phyloP scores from a whole-genome alignment of 53 echinoderm and acorn worm species.

The Echinarachnius parma region DNA sequence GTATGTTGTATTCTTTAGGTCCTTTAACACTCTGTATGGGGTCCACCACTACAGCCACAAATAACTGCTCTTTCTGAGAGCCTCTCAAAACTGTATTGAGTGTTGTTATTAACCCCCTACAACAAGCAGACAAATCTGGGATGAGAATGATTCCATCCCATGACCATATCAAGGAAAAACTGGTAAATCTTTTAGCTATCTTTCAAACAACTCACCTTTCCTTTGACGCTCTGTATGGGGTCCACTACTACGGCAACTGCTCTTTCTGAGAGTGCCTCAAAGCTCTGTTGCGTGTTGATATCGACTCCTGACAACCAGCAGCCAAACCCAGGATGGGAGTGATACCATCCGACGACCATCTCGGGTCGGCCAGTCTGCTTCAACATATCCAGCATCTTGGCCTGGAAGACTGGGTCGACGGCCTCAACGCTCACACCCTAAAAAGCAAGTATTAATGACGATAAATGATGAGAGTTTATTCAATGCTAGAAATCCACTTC shows the following conservation, averaged over 20 bases:
- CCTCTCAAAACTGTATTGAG: too few relatives aligned
- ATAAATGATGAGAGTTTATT: too few relatives aligned
- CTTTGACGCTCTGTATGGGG: conserved; percentile 98
- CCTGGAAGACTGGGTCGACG: conserved; percentile 97
- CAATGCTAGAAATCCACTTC: too few relatives aligned
- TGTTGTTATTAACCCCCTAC: too few relatives aligned
- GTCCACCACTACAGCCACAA: too few relatives aligned
- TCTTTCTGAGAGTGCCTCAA: conserved; percentile 95
- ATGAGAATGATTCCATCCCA: too few relatives aligned
- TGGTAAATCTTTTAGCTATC: too few relatives aligned
- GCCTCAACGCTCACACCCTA: conserved; percentile 99
- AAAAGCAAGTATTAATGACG: not conserved
- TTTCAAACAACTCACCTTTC: conserved; percentile 92
- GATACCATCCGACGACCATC: conserved; percentile 99
- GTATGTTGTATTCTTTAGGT: too few relatives aligned
- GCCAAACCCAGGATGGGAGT: conserved; percentile 97
- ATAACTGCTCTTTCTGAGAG: too few relatives aligned
- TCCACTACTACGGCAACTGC: conserved; percentile 98
- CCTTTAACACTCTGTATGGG: too few relatives aligned
- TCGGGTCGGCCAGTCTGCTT: conserved; percentile 96
- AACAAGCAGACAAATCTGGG: too few relatives aligned
- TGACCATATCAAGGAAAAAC: too few relatives aligned
- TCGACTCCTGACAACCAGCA: conserved; percentile 99
- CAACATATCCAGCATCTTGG: conserved; percentile 99
- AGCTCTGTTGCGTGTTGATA: conserved; percentile 99